A percentile compares a stretch with the other conserved stretches of the same genome.
phyloP scores from a whole-genome alignment of 1,140 invertebrate species.

The Magallana gigas region DNA sequence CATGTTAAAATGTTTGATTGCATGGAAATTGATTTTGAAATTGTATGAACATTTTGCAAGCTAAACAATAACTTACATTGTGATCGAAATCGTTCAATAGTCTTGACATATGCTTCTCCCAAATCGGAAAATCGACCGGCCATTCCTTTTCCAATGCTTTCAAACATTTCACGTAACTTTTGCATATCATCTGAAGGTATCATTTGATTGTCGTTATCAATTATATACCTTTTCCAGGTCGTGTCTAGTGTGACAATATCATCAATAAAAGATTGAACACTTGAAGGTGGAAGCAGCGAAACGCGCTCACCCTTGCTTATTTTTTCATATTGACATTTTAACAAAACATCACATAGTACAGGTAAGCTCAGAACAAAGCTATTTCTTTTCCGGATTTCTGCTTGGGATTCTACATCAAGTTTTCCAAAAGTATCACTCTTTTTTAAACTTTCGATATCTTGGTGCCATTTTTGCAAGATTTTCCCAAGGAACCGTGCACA shows the following conservation, averaged over 20 bases:
- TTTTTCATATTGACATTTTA: not conserved
- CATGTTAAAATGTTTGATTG: not conserved
- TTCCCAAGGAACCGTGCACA: not conserved
- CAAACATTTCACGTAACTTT: not conserved
- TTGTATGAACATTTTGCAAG: not conserved
- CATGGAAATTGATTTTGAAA: not conserved
- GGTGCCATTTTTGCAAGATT: not conserved
- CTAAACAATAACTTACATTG: not conserved
- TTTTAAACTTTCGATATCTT: not conserved
- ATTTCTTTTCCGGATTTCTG: not conserved
- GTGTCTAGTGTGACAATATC: not conserved
- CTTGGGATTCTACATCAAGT: not conserved
- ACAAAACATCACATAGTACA: not conserved
- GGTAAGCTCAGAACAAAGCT: constrained; percentile 7
- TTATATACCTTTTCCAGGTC: not conserved
- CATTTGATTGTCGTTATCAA: constrained; percentile 1
- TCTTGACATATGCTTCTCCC: not conserved
- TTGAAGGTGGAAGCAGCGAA: not conserved
- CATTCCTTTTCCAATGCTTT: not conserved
- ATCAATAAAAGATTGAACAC: not conserved
- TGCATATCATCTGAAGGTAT: not conserved
- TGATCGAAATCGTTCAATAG: not conserved
- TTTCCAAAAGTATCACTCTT: not conserved
- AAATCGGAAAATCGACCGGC: not conserved
- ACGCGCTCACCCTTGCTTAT: not conserved